A percentile compares a stretch with the other conserved stretches of the same genome.
phyloP scores from a whole-genome alignment of 2,888 invertebrate genomes.

The Keiferia lycopersicella region DNA sequence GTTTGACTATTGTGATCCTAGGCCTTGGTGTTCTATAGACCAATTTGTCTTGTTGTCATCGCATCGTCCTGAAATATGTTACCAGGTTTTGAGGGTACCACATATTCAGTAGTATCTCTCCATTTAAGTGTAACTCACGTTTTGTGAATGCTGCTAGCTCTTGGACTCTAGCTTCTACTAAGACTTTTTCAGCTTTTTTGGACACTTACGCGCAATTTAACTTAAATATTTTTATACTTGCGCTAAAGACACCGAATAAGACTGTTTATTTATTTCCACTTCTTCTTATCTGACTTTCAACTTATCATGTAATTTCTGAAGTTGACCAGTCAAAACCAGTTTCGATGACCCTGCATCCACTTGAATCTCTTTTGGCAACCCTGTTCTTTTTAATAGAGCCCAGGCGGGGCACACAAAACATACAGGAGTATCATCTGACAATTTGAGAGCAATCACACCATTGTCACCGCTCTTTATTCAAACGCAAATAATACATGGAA shows the following conservation, averaged over 20 bases:
- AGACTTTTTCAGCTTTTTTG: too few relatives aligned
- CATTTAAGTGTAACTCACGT: not conserved
- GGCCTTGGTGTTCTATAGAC: conserved; percentile 20
- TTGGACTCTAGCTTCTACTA: too few relatives aligned
- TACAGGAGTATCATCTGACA: conserved; percentile 79
- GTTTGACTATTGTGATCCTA: conserved; percentile 13
- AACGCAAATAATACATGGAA: conserved; percentile 79
- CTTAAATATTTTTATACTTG: too few relatives aligned
- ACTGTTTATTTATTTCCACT: too few relatives aligned
- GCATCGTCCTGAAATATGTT: conserved; percentile 11
- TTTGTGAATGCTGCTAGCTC: too few relatives aligned
- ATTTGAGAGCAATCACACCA: conserved; percentile 80
- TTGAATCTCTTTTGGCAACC: conserved; percentile 19
- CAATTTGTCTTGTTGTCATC: conserved; percentile 13
- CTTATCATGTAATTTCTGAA: not conserved
- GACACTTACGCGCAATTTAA: too few relatives aligned
- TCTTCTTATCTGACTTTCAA: not conserved
- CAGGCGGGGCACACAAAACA: conserved; percentile 76
- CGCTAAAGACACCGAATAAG: too few relatives aligned
- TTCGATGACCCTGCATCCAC: not conserved
- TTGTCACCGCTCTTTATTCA: conserved; percentile 81
- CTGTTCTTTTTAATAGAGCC: conserved; percentile 64
- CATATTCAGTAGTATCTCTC: too few relatives aligned
- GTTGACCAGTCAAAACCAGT: not conserved
- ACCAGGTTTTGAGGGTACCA: not conserved